Evolutionary conservation across 1,140 invertebrate species (phyloP).

Genomic region (Sycophaga agraensis): DNA sequence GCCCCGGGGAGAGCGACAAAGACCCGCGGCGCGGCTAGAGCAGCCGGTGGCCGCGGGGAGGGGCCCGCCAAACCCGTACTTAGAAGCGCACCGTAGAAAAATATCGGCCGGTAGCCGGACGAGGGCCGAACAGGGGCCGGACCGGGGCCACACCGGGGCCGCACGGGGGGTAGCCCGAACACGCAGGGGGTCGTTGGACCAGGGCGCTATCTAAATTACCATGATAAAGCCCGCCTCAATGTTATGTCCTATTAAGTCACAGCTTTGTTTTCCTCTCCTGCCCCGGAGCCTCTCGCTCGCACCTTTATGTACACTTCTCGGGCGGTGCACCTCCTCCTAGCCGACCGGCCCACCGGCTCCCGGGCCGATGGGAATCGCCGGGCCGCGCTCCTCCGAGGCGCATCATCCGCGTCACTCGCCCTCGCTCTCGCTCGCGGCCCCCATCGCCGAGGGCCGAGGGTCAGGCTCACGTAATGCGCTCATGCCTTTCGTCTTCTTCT

Average conservation of each 20-base stretch:
- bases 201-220: slow-evolving; percentile 50
- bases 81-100: slow-evolving; percentile 6
- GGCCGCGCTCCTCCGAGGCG: too few relatives aligned
- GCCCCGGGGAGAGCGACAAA: too few relatives aligned
- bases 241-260: slow-evolving; percentile 53
- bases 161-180: not conserved
- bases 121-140: not conserved
- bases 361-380: too few relatives aligned
- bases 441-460: too few relatives aligned
- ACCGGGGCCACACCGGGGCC: not conserved
- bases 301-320: too few relatives aligned
- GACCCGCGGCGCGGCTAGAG: not conserved
- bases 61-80: not conserved
- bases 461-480: too few relatives aligned
- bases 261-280: slow-evolving; percentile 46
- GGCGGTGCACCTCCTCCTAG: too few relatives aligned
- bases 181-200: slow-evolving; percentile 50
- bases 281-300: not conserved
- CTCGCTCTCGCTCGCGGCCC: slow-evolving; percentile 19
- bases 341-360: too few relatives aligned
- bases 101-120: not conserved
- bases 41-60: not conserved
- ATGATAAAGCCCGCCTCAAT: slow-evolving; percentile 53
- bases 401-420: too few relatives aligned
- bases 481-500: slow-evolving; percentile 9